Evolutionary conservation across 2,888 invertebrate genomes (phyloP), one percentile per base, ranked within the genome.

Genomic region (Sphecodes monilicornis): DNA sequence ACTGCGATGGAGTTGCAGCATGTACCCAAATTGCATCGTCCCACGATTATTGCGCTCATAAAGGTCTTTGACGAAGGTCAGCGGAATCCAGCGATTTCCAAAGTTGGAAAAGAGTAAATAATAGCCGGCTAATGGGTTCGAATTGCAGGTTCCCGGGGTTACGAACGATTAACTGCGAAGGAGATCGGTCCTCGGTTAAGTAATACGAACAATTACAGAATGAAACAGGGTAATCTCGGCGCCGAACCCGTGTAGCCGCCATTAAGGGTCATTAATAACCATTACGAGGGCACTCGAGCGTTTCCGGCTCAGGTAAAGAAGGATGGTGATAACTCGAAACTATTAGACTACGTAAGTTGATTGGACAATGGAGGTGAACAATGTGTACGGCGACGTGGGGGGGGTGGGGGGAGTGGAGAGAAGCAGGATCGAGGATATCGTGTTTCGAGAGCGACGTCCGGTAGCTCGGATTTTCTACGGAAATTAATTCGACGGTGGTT

Each of bases 221-320:
- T 54, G 82, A 73, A 82, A 71, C 75, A 68, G 6, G 43, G 68
- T 68, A 73, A 83, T 83, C 76, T 69, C 39, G 60, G 41, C 68
- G 32, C 50, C 64, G 75, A 66, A 75, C 36, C 64, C 26, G 32
- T n/a, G 32, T 11, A 57, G 69, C 50, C 82, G 68, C 57, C 72
- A 76, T 83, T 82, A 82, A 82, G 83, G 72, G 82, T 72, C 83
- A 60, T 83, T 83, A 83, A 83, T 82, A 82, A 83, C 81, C 83
- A 72, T 83, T 81, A 82, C 39, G 72, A 41, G 57, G 29, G 68
- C 64, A 54, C 70, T 82, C 54, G 54, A 36, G 64, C 76, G 22
- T 83, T 81, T 83, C 82, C 83, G 82, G 72, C 32, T 57, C 72
- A 73, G 72, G 76, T 82, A 69, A 83, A 82, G 82, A 82, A 60